These are phyloP conservation scores for Puma concolor DNA, from an alignment of 2,113 vertebrate species.

Conservation along the genomic window DNA sequence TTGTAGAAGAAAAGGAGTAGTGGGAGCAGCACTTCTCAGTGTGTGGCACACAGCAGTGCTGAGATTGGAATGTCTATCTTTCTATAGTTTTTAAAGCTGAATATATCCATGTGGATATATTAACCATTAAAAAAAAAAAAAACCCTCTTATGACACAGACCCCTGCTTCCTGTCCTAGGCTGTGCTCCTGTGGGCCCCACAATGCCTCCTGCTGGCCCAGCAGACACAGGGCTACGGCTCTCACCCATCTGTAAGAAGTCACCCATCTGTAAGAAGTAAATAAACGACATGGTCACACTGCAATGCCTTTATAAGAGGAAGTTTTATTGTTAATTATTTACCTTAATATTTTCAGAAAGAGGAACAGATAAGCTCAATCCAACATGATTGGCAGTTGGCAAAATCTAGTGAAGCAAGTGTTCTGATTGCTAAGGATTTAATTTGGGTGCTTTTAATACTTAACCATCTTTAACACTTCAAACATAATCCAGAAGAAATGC, in stretches of 20 bases:
- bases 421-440: conserved; percentile 80
- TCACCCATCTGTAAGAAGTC: conserved; percentile 32
- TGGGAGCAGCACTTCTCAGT: background rate
- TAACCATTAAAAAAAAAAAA: background rate
- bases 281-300: conserved; percentile 77
- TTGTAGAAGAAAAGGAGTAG: background rate
- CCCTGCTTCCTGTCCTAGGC: background rate
- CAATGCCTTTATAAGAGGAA: conserved; percentile 82
- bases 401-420: conserved; percentile 84
- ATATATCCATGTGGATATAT: background rate
- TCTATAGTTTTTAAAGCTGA: background rate
- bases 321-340: conserved; percentile 87
- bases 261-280: conserved; percentile 68
- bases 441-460: conserved; percentile 81
- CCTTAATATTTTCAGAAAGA: conserved; percentile 84
- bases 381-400: conserved; percentile 82
- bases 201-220: background rate
- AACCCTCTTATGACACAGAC: background rate
- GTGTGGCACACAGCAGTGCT: too few species aligned
- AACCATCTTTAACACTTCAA: conserved; percentile 80
- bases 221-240: background rate
- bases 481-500: conserved; percentile 80
- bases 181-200: background rate
- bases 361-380: conserved; percentile 83
- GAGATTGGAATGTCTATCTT: background rate